A percentile compares a stretch with the other conserved stretches of the same genome.
Conservation (phyloP, 35 echinoderm and acorn worm genomes). For the Lytechinus variegatus region DNA sequence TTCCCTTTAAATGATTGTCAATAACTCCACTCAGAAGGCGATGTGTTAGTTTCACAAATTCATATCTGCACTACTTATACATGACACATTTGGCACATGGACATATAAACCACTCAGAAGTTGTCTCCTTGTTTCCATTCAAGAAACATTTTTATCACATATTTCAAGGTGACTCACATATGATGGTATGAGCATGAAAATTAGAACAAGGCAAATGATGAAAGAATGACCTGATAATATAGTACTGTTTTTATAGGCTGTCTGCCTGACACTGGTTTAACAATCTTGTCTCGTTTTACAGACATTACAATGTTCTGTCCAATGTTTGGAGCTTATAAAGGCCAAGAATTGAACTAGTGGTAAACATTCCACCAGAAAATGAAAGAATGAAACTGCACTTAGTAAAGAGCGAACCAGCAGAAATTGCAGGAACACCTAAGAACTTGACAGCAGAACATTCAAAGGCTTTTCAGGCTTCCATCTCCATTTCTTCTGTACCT, state of each 20-base stretch:
- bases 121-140: background rate
- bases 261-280: background rate
- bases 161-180: background rate
- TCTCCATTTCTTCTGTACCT: background rate
- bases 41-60: background rate
- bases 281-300: background rate
- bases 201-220: background rate
- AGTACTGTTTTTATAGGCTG: background rate
- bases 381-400: too few relatives aligned
- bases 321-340: too few relatives aligned
- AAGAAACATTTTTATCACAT: background rate
- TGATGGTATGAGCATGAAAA: background rate
- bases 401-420: too few relatives aligned
- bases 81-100: background rate
- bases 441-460: background rate
- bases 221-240: background rate
- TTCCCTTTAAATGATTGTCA: too few relatives aligned
- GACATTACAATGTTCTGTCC: too few relatives aligned
- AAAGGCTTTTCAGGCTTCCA: background rate
- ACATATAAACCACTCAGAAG: background rate
- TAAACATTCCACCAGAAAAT: too few relatives aligned
- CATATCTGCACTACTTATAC: background rate
- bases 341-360: too few relatives aligned
- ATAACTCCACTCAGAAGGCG: background rate
- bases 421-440: too few relatives aligned